Conservation (phyloP, 2,113 vertebrate genomes). For the Aleadryas rufinucha region DNA sequence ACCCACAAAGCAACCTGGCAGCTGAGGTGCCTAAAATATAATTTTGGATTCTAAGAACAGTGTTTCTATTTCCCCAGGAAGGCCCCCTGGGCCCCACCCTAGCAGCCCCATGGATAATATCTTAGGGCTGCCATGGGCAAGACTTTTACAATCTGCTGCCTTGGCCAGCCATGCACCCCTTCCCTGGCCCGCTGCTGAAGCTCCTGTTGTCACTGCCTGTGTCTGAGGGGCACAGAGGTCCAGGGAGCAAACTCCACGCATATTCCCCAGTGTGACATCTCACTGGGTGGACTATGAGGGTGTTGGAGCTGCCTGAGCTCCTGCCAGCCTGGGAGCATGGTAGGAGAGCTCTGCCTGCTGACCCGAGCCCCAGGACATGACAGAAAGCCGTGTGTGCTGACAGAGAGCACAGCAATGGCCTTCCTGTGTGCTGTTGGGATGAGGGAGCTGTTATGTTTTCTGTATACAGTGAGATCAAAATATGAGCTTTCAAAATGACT, state of each 20-base stretch:
- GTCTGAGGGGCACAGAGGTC: neutral
- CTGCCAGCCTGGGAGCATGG: neutral
- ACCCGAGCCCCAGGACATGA: neutral
- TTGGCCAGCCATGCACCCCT: neutral
- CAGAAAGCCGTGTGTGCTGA: neutral
- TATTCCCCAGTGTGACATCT: rapidly evolving
- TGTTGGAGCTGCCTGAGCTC: neutral
- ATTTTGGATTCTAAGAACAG: neutral
- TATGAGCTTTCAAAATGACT: neutral
- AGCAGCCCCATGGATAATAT: rapidly evolving
- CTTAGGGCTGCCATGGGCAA: neutral
- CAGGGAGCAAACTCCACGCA: neutral
- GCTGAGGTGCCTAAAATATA: neutral
- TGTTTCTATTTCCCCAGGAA: neutral
- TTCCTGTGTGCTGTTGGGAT: neutral
- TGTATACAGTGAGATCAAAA: neutral
- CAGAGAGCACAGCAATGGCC: neutral
- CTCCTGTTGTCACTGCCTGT: neutral
- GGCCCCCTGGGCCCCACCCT: rapidly evolving
- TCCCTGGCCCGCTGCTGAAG: rapidly evolving
- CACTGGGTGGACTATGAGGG: neutral
- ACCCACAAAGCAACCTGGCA: neutral
- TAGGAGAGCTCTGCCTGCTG: neutral
- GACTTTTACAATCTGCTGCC: neutral
- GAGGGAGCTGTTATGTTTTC: neutral